Conservation (phyloP, 2,113 vertebrate genomes). For the Rattus rattus region DNA sequence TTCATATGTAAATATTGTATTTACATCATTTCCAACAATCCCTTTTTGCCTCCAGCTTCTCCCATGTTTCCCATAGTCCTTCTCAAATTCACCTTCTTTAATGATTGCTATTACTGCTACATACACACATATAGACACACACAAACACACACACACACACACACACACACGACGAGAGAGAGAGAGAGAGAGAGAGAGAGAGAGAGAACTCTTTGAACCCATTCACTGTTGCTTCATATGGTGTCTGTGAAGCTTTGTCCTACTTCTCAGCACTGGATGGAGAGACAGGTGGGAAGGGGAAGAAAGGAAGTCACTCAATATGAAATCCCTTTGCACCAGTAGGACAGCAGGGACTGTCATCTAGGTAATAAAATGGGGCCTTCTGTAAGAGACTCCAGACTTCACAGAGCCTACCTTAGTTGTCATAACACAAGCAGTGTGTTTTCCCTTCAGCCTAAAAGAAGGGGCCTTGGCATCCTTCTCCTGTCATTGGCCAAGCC, state of each 20-base stretch:
- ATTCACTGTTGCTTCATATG: background rate
- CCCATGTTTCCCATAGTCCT: background rate
- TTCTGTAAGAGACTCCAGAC: constrained; percentile 53
- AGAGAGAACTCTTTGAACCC: too few relatives aligned
- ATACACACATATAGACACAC: background rate
- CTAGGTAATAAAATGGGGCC: background rate
- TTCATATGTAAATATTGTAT: background rate
- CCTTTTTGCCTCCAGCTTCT: background rate
- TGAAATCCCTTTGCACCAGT: background rate
- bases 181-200: background rate
- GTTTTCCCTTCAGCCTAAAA: constrained; percentile 3
- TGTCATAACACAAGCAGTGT: constrained; percentile 54
- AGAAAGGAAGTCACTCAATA: background rate
- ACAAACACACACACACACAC: background rate
- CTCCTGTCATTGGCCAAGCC: constrained; percentile 6
- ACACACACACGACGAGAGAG: background rate
- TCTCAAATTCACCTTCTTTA: background rate
- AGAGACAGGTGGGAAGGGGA: background rate
- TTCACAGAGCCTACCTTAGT: constrained; percentile 63
- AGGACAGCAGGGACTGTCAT: constrained; percentile 64
- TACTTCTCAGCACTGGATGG: background rate
- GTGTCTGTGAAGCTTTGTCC: accelerated
- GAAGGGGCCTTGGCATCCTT: background rate
- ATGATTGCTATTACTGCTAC: background rate
- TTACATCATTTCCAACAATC: background rate